Conservation (phyloP, 2,797 vertebrate genomes). For the Chaetophractus vellerosus region DNA sequence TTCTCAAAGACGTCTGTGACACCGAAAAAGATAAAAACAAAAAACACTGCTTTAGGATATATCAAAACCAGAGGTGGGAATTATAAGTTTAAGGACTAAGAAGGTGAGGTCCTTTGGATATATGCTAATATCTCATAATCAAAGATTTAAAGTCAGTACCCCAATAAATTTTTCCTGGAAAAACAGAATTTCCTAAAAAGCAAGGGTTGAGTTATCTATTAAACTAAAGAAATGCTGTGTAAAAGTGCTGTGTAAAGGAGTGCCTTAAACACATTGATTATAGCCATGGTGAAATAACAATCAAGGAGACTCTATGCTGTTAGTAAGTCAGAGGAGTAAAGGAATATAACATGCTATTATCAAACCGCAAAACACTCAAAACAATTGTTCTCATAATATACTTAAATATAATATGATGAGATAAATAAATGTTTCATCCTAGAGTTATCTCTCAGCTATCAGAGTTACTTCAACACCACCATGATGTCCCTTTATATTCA, state of each 20-base stretch:
- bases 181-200: slow-evolving; percentile 70
- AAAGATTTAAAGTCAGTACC: slow-evolving; percentile 50
- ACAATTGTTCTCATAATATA: neutral
- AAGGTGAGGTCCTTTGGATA: slow-evolving; percentile 28
- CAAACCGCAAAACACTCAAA: slow-evolving; percentile 8
- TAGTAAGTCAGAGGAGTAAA: slow-evolving; percentile 27
- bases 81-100: slow-evolving; percentile 62
- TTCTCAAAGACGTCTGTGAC: slow-evolving; percentile 39
- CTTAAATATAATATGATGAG: slow-evolving; percentile 3
- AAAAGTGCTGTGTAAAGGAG: slow-evolving; percentile 23
- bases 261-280: slow-evolving; percentile 19
- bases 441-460: neutral
- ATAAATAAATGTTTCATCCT: slow-evolving; percentile 16
- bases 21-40: neutral
- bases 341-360: neutral
- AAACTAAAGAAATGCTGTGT: slow-evolving; percentile 38
- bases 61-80: slow-evolving; percentile 52
- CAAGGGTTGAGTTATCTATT: neutral
- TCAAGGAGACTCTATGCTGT: slow-evolving; percentile 4
- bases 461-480: slow-evolving; percentile 21
- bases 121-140: slow-evolving; percentile 33
- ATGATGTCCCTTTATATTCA: neutral
- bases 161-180: slow-evolving; percentile 41
- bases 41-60: neutral
- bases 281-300: slow-evolving; percentile 38